Percentiles rank a stretch among this genome's conserved stretches.
Evolutionary conservation across 2,888 invertebrate genomes (phyloP).

Genomic region (Calameuta idolon): DNA sequence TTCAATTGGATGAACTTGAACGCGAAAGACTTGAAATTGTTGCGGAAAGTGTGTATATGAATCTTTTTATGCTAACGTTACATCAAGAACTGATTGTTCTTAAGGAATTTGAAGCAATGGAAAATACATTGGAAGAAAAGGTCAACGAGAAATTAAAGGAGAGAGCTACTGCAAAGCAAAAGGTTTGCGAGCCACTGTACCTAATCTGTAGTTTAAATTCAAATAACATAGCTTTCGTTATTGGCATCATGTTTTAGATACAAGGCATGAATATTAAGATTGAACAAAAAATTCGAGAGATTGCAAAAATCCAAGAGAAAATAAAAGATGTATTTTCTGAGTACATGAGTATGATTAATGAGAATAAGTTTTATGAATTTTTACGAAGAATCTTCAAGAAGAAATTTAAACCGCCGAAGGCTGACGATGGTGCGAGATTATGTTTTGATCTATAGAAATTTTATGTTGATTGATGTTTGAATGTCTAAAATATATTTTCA

Average conservation of each 20-base stretch:
- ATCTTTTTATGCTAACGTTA: conserved; percentile 75
- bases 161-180: conserved; percentile 51
- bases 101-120: conserved; percentile 79
- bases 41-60: conserved; percentile 72
- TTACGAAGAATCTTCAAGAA: conserved; percentile 85
- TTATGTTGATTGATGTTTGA: background rate
- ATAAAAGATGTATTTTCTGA: conserved; percentile 69
- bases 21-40: conserved; percentile 72
- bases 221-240: background rate
- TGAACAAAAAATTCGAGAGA: conserved; percentile 67
- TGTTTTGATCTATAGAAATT: background rate
- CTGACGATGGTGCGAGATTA: conserved; percentile 67
- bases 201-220: background rate
- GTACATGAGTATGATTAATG: conserved; percentile 73
- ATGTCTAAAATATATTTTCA: background rate
- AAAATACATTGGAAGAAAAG: conserved; percentile 73
- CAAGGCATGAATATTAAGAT: conserved; percentile 58
- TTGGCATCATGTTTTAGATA: conserved; percentile 34
- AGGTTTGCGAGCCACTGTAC: conserved; percentile 30
- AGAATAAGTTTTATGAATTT: conserved; percentile 84
- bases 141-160: conserved; percentile 71
- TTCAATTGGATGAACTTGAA: conserved; percentile 71
- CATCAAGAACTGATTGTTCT: conserved; percentile 82
- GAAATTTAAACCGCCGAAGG: conserved; percentile 80
- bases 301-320: conserved; percentile 67